Base-by-base conservation (phyloP, 2,888 invertebrate genomes). In the Carterocephalus palaemon region DNA sequence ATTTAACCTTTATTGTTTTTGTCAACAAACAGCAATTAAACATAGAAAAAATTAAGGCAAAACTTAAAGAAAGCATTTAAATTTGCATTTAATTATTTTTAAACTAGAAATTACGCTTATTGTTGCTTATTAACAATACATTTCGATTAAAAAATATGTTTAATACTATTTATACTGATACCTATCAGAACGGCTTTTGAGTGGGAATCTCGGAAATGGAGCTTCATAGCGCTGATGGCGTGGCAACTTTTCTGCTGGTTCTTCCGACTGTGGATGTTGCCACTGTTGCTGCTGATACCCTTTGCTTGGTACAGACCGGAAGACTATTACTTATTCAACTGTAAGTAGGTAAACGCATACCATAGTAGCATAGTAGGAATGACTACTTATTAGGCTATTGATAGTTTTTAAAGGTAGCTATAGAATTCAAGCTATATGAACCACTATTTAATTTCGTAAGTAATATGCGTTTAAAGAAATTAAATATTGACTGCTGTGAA, bases 241-340 rank as follows among this genome's bases (percentile, higher is more conserved):
- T 99, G 96, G 90, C 85, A 98, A 49, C 66, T 95, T 2, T 90
- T 94, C 37, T 96, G 96, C 59, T 95, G 95, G 77, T 95, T 93
- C 79, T 97, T 97, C 72, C 94, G 96, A 80, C 91, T 95, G 23
- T 99, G 95, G 90, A 98, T 98, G 92, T 73, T 97, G 38, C 98
- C 99, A 0, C 79, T 93, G 0, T 88, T 92, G 1, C 86, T 96
- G 7, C 83, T 98, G n/a, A 81, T 97, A 39, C 88, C 98, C 20
- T 95, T 98, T 64, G 75, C 94, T 24, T 53, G 68, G 70, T 77
- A 80, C 40, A 67, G 70, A 17, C 80, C 79, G n/a, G 57, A 66
- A 10, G 56, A 70, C 46, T 76, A 76, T 48, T 59, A 61, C 47
- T 46, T 76, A n/a, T 22, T 69, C 16, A 56, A 66, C 36, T 75